A percentile compares a stretch with the other conserved stretches of the same genome.
phyloP scores from a whole-genome alignment of 2,113 vertebrate genomes.

The Ceyx melanurus region DNA sequence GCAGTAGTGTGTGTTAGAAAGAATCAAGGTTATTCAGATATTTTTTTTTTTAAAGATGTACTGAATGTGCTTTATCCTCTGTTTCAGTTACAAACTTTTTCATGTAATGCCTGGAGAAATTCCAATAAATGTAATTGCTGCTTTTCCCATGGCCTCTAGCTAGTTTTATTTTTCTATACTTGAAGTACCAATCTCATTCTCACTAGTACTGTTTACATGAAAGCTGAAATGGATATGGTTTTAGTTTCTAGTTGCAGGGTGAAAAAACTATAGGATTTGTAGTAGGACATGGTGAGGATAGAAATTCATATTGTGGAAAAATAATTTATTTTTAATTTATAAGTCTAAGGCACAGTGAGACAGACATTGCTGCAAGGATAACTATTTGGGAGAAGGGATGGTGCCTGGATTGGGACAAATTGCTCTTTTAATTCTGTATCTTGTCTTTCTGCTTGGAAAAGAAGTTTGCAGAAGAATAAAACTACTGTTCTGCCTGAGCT shows the following conservation, averaged over 20 bases:
- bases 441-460: background rate
- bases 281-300: background rate
- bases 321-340: too few species aligned
- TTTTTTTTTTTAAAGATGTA: conserved; percentile 28
- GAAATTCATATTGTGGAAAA: background rate
- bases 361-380: background rate
- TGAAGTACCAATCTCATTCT: background rate
- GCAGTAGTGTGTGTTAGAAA: conserved; percentile 13
- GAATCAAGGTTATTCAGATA: conserved; percentile 39
- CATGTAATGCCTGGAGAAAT: conserved; percentile 70
- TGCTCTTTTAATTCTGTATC: background rate
- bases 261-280: background rate
- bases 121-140: conserved; percentile 78
- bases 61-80: conserved; percentile 41
- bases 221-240: background rate
- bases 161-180: conserved; percentile 19
- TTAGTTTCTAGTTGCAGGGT: background rate
- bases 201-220: background rate
- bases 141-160: conserved; percentile 38
- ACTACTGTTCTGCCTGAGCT: background rate
- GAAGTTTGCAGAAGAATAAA: background rate
- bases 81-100: conserved; percentile 52
- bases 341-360: background rate
- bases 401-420: background rate
- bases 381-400: background rate